These are phyloP conservation scores for Zosterops japonicus DNA, from an alignment of 2,113 vertebrate genomes.

Conservation along the genomic window DNA sequence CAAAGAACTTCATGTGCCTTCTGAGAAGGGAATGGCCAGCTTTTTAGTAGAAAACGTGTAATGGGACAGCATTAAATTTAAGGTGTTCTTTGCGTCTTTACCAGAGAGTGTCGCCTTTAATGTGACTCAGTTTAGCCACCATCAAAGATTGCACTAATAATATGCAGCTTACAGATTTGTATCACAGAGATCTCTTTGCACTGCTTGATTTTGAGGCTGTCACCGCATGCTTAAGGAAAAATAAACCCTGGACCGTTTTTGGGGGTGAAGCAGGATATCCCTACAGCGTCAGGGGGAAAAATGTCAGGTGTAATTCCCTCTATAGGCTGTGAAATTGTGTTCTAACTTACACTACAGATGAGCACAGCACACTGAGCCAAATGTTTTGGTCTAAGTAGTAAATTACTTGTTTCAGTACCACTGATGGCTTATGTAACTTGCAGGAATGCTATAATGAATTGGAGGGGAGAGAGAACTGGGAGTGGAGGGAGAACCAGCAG, in stretches of 20 bases:
- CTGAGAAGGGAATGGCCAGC: neutral
- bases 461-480: neutral
- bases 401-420: slow-evolving; percentile 72
- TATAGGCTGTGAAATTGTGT: slow-evolving; percentile 94
- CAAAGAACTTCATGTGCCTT: neutral
- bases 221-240: neutral
- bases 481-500: neutral
- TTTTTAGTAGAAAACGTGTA: neutral
- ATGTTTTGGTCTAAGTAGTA: slow-evolving; percentile 73
- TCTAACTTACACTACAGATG: slow-evolving; percentile 82
- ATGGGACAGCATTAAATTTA: neutral
- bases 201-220: slow-evolving; percentile 67
- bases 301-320: slow-evolving; percentile 73
- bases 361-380: slow-evolving; percentile 67
- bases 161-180: slow-evolving; percentile 31
- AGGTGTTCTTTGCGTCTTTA: neutral
- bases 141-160: neutral
- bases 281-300: slow-evolving; percentile 44
- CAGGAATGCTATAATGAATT: neutral
- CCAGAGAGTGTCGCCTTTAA: neutral
- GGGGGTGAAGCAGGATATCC: slow-evolving; percentile 7
- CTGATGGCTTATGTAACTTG: slow-evolving; percentile 57
- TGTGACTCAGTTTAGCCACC: neutral
- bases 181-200: neutral
- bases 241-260: neutral